These are phyloP conservation scores for Characodon lateralis DNA, from an alignment of 2,797 vertebrate genomes.

Conservation along the genomic window DNA sequence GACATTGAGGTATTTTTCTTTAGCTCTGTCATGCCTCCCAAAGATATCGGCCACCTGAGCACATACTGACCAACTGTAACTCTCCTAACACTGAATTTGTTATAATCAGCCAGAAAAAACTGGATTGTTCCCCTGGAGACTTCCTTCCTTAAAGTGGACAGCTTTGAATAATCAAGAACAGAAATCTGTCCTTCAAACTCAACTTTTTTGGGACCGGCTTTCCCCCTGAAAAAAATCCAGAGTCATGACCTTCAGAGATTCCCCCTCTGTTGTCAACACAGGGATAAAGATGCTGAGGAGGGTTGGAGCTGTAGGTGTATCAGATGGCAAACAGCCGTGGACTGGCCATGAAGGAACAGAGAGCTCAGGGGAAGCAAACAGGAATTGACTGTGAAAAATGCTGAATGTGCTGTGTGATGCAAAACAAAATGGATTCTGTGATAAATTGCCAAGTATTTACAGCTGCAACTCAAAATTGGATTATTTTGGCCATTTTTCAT, in stretches of 20 bases:
- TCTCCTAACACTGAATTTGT: slow-evolving; percentile 22
- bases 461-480: neutral
- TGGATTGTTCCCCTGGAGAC: slow-evolving; percentile 7
- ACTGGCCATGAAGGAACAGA: slow-evolving; percentile 46
- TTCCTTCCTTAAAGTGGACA: slow-evolving; percentile 52
- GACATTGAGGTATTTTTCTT: neutral
- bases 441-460: neutral
- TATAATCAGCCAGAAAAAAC: slow-evolving; percentile 33
- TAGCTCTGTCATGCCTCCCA: neutral
- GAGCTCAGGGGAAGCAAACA: slow-evolving; percentile 45
- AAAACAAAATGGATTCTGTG: neutral
- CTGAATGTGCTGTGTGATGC: neutral
- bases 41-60: neutral
- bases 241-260: slow-evolving; percentile 63
- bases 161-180: slow-evolving; percentile 69
- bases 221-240: slow-evolving; percentile 75
- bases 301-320: slow-evolving; percentile 67
- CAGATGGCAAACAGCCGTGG: slow-evolving; percentile 65
- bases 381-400: neutral
- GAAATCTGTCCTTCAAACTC: slow-evolving; percentile 31
- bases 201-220: slow-evolving; percentile 57
- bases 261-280: slow-evolving; percentile 49
- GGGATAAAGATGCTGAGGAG: slow-evolving; percentile 64
- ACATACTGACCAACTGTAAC: neutral
- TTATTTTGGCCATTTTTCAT: neutral